Percentiles rank a stretch among this genome's conserved stretches.
These are phyloP conservation scores for Vombatus ursinus DNA, from an alignment of 2,113 vertebrate genomes.

Conservation along the genomic window DNA sequence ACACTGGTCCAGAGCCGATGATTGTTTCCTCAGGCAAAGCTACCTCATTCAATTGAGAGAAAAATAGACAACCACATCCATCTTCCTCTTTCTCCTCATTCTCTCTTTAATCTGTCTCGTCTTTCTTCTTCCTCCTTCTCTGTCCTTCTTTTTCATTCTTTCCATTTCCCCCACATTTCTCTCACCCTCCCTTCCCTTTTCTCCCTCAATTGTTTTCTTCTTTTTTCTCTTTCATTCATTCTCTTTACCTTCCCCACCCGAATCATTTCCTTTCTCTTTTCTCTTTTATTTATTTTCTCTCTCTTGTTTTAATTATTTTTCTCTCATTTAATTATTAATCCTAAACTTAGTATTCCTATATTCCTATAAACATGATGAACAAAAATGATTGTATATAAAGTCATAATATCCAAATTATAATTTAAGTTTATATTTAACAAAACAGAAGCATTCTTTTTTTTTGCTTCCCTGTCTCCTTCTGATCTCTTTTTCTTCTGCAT, in stretches of 20 bases:
- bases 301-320: not conserved
- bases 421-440: not conserved
- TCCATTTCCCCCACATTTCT: not conserved
- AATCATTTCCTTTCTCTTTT: not conserved
- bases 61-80: not conserved
- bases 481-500: not conserved
- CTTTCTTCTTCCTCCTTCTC: not conserved
- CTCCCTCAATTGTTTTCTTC: not conserved
- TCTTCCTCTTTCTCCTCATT: not conserved
- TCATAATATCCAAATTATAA: not conserved
- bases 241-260: not conserved
- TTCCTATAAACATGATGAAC: not conserved
- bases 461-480: not conserved
- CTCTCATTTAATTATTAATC: not conserved
- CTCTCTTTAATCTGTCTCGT: not conserved
- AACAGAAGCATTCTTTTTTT: not conserved
- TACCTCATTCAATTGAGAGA: not conserved
- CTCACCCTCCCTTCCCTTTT: not conserved
- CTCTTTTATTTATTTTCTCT: not conserved
- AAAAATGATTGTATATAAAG: not conserved
- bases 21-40: constrained; percentile 74
- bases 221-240: not conserved
- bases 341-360: not conserved
- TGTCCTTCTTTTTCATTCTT: not conserved
- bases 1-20: constrained; percentile 71